phyloP scores from a whole-genome alignment of 2,113 vertebrate species.

The Calyptommatus sinebrachiatus region DNA sequence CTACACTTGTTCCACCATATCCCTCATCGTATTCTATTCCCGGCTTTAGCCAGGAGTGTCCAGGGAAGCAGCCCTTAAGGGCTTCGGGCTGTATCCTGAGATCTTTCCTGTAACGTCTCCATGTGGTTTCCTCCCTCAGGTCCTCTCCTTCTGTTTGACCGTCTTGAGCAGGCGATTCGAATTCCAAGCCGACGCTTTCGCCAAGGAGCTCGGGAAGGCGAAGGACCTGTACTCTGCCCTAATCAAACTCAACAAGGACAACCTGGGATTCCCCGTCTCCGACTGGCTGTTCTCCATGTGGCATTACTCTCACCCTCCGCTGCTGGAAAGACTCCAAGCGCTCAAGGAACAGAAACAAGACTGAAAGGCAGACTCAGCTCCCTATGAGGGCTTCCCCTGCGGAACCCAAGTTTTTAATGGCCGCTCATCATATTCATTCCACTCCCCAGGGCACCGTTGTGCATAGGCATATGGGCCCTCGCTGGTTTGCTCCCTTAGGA shows the following conservation, averaged over 20 bases:
- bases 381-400: slow-evolving; percentile 49
- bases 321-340: slow-evolving; percentile 94
- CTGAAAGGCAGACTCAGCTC: slow-evolving; percentile 64
- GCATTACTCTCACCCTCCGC: slow-evolving; percentile 97
- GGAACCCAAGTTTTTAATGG: slow-evolving; percentile 50
- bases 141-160: slow-evolving; percentile 94
- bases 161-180: slow-evolving; percentile 95
- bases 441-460: slow-evolving; percentile 37
- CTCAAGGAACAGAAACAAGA: slow-evolving; percentile 87
- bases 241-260: slow-evolving; percentile 98
- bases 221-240: slow-evolving; percentile 93
- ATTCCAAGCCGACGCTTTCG: slow-evolving; percentile 97
- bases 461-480: too few species aligned
- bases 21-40: too few species aligned
- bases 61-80: neutral
- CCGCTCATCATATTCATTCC: slow-evolving; percentile 24
- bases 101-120: slow-evolving; percentile 16
- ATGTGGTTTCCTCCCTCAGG: slow-evolving; percentile 67
- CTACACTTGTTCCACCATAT: too few species aligned
- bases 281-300: slow-evolving; percentile 99
- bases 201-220: slow-evolving; percentile 87
- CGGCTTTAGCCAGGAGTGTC: neutral
- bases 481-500: slow-evolving; percentile 20
- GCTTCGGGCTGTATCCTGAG: slow-evolving; percentile 12
- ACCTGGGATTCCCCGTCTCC: slow-evolving; percentile 96